Base-by-base conservation (phyloP, 2,113 vertebrate species). In the Oryzias woworae region DNA sequence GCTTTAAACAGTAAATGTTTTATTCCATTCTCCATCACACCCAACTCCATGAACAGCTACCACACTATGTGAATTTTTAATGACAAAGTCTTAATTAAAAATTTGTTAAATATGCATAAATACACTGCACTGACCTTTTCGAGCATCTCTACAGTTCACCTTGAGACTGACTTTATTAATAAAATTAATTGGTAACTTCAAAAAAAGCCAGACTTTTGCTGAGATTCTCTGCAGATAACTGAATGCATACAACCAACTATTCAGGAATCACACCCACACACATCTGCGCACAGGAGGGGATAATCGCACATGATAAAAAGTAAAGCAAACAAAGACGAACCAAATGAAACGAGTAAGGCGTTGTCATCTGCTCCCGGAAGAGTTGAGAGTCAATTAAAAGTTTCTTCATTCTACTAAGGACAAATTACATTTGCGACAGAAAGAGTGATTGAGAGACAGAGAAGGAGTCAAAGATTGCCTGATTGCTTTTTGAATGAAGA, bases 361-460 rank as follows among this genome's bases (percentile, higher is more conserved):
- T 66, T 74, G 71, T 85, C 69, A 72, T 77, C 73, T 66, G 58
- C 66, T 78, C 73, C 73, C 63, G 67, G 18, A 86, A 76, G 69
- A 77, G 82, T 82, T 71, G 59, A 83, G 80, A 87, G 78, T 87
- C 81, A 86, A 90, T 90, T 88, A 87, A 88, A 88, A 88, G 84
- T 88, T 88, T 78, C 67, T 73, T 65, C 51, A 24, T 80, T 72
- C 73, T 62, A 53, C 80, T 88, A 88, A 87, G 86, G 79, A 85
- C 80, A 82, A 85, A 87, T 84, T 66, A 78, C 71, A 86, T 85
- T 71, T 82, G 80, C 56, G 73, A 85, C 75, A 68, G 69, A 73
- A 56, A 53, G 73, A 76, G 74, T 76, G 78, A 83, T 78, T 75
- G 83, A 85, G 69, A 80, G 71, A 79, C 68, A 66, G 44, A 74